These are phyloP conservation scores for Romanogobio albipinnatus DNA, from an alignment of 2,113 vertebrate species.

Conservation along the genomic window DNA sequence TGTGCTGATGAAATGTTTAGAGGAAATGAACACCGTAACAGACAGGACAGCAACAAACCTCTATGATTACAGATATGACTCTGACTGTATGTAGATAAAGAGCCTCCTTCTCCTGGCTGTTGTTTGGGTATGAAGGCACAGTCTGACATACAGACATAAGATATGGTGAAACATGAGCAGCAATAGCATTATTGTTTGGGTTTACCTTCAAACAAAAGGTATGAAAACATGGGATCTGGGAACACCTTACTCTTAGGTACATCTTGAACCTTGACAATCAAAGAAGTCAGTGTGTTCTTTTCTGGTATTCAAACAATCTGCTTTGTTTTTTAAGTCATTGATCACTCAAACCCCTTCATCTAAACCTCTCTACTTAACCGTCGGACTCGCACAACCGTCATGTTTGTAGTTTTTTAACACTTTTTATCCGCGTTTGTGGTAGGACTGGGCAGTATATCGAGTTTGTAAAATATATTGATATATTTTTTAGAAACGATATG, in stretches of 20 bases:
- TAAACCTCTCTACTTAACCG: too few relatives aligned
- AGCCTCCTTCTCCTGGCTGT: not conserved
- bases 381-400: too few relatives aligned
- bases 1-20: not conserved
- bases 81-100: conserved; percentile 19
- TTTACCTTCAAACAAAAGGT: not conserved
- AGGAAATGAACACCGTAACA: not conserved
- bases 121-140: not conserved
- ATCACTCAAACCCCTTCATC: too few relatives aligned
- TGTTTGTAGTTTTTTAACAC: too few relatives aligned
- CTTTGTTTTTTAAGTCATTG: not conserved
- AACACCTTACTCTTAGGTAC: not conserved
- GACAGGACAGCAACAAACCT: not conserved
- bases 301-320: not conserved
- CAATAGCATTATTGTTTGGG: not conserved
- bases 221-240: not conserved
- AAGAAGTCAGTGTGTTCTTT: not conserved
- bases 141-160: not conserved
- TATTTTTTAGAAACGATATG: too few relatives aligned
- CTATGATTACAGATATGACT: not conserved
- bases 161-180: not conserved
- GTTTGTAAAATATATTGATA: too few relatives aligned
- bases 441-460: too few relatives aligned
- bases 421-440: too few relatives aligned
- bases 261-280: not conserved